Conservation (phyloP, 1,140 invertebrate species). For the Trichonephila clavipes region DNA sequence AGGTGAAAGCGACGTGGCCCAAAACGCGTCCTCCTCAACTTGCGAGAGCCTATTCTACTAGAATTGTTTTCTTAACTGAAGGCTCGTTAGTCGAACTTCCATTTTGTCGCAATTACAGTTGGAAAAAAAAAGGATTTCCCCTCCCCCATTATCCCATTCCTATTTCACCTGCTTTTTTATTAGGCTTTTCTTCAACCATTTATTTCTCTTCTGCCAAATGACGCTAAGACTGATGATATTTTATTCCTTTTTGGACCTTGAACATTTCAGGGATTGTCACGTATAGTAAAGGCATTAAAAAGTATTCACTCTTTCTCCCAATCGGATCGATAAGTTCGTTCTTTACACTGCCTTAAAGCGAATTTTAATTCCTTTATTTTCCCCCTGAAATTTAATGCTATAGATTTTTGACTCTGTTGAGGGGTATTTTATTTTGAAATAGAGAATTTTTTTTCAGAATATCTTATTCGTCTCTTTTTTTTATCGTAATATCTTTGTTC, state of each 20-base stretch:
- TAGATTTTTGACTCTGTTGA: no score
- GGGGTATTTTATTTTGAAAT: no score
- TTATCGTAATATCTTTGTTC: no score
- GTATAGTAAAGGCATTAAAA: background rate
- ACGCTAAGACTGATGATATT: conserved; percentile 7
- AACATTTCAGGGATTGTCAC: background rate
- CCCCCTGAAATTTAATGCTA: no score
- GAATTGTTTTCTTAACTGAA: conserved; percentile 51
- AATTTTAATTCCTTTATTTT: background rate
- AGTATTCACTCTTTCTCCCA: background rate
- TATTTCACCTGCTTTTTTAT: conserved; percentile 25
- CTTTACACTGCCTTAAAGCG: background rate
- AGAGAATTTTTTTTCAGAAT: no score
- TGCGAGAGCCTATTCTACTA: conserved; percentile 3
- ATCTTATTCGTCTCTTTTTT: no score
- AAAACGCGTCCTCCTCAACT: background rate
- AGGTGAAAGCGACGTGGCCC: conserved; percentile 38
- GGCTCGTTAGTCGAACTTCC: conserved; percentile 58
- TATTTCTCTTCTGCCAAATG: conserved; percentile 20
- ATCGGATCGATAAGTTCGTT: background rate
- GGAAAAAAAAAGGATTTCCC: conserved; percentile 1
- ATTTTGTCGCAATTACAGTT: conserved; percentile 48
- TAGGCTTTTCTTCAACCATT: conserved; percentile 15
- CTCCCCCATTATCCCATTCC: background rate
- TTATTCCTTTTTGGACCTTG: conserved; percentile 3